Evolutionary conservation across 2,888 invertebrate genomes (phyloP), one percentile per base, ranked within the genome.

Genomic region (Platyscelio sp.): DNA sequence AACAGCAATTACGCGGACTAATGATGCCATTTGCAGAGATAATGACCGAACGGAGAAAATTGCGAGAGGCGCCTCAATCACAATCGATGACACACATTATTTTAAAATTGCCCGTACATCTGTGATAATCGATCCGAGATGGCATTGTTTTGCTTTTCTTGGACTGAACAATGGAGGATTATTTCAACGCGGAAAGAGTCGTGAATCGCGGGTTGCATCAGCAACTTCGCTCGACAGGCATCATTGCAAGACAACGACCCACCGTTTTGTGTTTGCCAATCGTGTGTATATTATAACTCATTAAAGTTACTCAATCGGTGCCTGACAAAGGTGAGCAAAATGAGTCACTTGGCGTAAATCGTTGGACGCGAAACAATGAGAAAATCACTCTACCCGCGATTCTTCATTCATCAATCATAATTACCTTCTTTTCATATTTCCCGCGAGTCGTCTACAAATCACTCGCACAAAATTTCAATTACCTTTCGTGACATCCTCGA

Each of bases 121-220:
- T 71, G 13, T 54, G 76, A 84, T 79, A 60, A 78, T 74, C 86
- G 70, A 75, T 40, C 51, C 67, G 27, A 27, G 70, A 77, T 63
- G 40, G 27, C 74, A 72, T 90, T 87, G 89, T 87, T 90, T 90
- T 87, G 88, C 87, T 90, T 90, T 86, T 90, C 88, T 87, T 90
- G 87, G 85, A 80, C 67, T 71, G 88, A 89, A 91, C 91, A 91
- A 91, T 91, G 71, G 89, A 86, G 61, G 88, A 88, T 90, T 89
- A 87, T 87, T 90, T 89, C 88, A 88, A 86, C 88, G 67, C 89
- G 67, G 74, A 61, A 70, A 76, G 72, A 40, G 70, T 58, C 74
- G 56, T 71, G 63, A 79, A 77, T 83, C 60, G 70, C 70, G 71
- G 22, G 75, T 86, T 87, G 83, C 84, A 71, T 84, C 83, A 89